Evolutionary conservation across 2,113 vertebrate species (phyloP).

Genomic region (Semnornis frantzii): DNA sequence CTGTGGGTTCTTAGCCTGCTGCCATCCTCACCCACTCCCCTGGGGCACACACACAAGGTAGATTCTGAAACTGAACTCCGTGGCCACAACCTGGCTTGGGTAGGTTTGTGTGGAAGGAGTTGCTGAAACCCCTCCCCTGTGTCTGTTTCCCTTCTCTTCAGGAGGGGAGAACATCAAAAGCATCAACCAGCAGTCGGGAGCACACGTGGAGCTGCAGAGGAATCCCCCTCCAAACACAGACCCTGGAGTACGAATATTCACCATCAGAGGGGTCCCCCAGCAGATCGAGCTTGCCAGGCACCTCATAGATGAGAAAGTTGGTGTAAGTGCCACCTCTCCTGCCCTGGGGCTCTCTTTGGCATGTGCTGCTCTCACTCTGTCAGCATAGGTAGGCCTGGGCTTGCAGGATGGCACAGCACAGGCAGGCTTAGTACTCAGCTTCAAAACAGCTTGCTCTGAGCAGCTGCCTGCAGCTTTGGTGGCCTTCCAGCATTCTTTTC

Average conservation of each 20-base stretch:
- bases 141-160: slow-evolving; percentile 46
- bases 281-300: slow-evolving; percentile 95
- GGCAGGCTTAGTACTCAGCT: not conserved
- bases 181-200: slow-evolving; percentile 98
- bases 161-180: slow-evolving; percentile 98
- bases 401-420: not conserved
- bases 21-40: not conserved
- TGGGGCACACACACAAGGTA: not conserved
- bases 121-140: not conserved
- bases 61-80: not conserved
- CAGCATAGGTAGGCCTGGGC: not conserved
- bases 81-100: not conserved
- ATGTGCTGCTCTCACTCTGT: not conserved
- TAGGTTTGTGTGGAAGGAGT: not conserved
- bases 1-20: not conserved
- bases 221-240: slow-evolving; percentile 96
- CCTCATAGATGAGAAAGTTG: slow-evolving; percentile 98
- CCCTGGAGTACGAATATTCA: slow-evolving; percentile 92
- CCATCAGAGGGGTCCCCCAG: slow-evolving; percentile 91
- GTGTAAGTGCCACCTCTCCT: slow-evolving; percentile 80
- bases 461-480: not conserved
- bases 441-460: slow-evolving; percentile 13
- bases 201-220: slow-evolving; percentile 95
- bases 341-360: not conserved
- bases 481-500: not conserved